Evolutionary conservation across 2,888 invertebrate species (phyloP), one percentile per base, ranked within the genome.

Genomic region (Piscicola geometra): DNA sequence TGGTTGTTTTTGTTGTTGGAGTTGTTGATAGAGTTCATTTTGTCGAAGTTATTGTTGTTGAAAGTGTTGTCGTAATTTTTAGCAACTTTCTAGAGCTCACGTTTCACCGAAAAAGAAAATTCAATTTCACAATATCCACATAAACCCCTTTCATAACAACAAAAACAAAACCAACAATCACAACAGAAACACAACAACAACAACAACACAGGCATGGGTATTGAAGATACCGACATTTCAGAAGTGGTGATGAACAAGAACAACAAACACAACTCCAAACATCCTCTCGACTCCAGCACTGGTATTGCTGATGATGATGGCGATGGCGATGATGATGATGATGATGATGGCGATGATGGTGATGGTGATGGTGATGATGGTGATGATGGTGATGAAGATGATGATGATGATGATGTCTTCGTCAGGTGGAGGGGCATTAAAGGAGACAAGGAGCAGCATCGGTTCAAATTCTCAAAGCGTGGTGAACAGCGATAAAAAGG

Each of bases 161-260:
- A 64, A 64, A 64, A 64, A 64, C n/a, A 3, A 64, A 3, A 64
- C 64, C 64, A 5, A 9, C 30, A 12, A 5, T 28, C n/a, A 64
- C 30, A 30, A 5, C 64, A 64, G 5, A 3, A 64, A 3, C 30
- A n/a, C 64, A 3, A 28, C 30, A 12, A 30, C 25, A 64, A 41
- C 41, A 9, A 67, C 21, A 21, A 9, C 18, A 25, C 70, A 28
- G 71, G 64, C 66, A 90, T 97, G 89, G 97, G 96, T 77, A 96
- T 96, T 80, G 83, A 84, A 73, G 84, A 83, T 76, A 82, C 80
- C 35, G 84, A 85, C 78, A 84, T 85, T 70, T 81, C 81, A 5
- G 84, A 84, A 76, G 83, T 84, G 21, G 83, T 83, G 0, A 77
- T 81, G 21, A 79, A 81, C 52, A 78, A 76, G 15, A 30, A 68